A percentile compares a stretch with the other conserved stretches of the same genome.
phyloP scores from a whole-genome alignment of 2,797 vertebrate species.

The Myotis daubentonii region DNA sequence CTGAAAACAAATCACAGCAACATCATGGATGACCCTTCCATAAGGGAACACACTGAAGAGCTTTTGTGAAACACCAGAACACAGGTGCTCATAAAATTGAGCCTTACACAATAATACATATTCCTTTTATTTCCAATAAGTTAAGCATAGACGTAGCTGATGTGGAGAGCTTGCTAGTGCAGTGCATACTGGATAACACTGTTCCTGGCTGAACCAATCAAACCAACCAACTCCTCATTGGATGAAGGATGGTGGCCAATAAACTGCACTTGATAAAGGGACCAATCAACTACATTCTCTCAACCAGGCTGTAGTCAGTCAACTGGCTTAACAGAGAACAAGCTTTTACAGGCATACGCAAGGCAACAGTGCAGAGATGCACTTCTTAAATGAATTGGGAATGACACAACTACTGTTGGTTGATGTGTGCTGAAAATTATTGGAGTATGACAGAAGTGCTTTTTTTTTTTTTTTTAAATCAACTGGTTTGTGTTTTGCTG shows the following conservation, averaged over 20 bases:
- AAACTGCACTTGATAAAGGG: conserved; percentile 99
- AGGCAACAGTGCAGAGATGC: neutral
- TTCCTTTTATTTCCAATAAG: conserved; percentile 99
- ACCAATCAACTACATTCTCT: conserved; percentile 99
- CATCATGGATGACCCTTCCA: conserved; percentile 99
- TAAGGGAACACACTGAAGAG: conserved; percentile 99
- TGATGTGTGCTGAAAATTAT: neutral
- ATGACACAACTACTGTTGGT: neutral
- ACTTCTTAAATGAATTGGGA: neutral
- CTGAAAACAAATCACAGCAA: conserved; percentile 99
- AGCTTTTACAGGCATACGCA: conserved; percentile 77
- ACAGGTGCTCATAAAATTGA: conserved; percentile 99
- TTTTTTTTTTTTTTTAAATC: neutral
- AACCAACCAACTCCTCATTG: conserved; percentile 99
- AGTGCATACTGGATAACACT: conserved; percentile 99
- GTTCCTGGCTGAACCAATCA: conserved; percentile 99
- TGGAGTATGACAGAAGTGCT: neutral
- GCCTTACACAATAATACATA: conserved; percentile 99
- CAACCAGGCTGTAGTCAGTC: conserved; percentile 95
- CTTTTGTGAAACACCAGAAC: conserved; percentile 99
- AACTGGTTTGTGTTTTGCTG: neutral
- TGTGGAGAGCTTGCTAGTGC: conserved; percentile 99
- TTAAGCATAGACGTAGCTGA: conserved; percentile 99
- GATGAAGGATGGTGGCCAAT: conserved; percentile 98
- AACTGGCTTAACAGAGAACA: conserved; percentile 79